Evolutionary conservation across 2,113 vertebrate species (phyloP), one percentile per base, ranked within the genome.

Genomic region (Phodopus roborovskii): DNA sequence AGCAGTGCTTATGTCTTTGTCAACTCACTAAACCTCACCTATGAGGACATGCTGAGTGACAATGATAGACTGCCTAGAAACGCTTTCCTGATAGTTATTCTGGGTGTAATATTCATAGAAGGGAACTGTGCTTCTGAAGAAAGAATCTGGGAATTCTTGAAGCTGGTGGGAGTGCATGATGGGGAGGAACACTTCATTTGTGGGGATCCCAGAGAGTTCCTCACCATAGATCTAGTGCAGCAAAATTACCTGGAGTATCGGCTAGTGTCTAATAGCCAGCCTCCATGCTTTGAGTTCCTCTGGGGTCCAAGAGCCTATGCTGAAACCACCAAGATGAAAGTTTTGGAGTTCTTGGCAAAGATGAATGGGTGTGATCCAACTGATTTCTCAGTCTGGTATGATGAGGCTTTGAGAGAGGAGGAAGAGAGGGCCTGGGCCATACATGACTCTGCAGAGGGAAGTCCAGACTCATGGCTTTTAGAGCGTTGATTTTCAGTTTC

Each of bases 391-490:
- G 0, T 48, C 3, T 93, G 45, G 92, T 96, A 96, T 83, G 95
- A 91, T 15, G 86, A 97, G 70, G 96, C 92, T 70, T 79, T 97
- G 87, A 97, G 84, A 92, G 92, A 97, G 24, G 87, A 93, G 20
- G 36, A 62, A 75, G 94, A 91, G 50, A 81, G 58, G 62, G 13
- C 36, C n/a, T 13, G 20, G n/a, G 83, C 30, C 30, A 77, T 15
- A 10, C 9, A 53, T 74, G 3, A 24, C 19, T 11, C 42, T 1
- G 24, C 0, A 53, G 56, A 84, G n/a, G 15, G 56, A 36, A 17
- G 39, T 33, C 36, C 6, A 56, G 13, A 16, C 5, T 2, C 2
- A 0, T 30, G 48, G 64, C 26, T 71, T 73, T 5, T 22, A 79
- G 48, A 73, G 15, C 58, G 74, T 3, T 70, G 24, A 88, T 74